A percentile compares a stretch with the other conserved stretches of the same genome.
Evolutionary conservation across 2,797 vertebrate species (phyloP).

Genomic region (Dendrocincla tyrannina): DNA sequence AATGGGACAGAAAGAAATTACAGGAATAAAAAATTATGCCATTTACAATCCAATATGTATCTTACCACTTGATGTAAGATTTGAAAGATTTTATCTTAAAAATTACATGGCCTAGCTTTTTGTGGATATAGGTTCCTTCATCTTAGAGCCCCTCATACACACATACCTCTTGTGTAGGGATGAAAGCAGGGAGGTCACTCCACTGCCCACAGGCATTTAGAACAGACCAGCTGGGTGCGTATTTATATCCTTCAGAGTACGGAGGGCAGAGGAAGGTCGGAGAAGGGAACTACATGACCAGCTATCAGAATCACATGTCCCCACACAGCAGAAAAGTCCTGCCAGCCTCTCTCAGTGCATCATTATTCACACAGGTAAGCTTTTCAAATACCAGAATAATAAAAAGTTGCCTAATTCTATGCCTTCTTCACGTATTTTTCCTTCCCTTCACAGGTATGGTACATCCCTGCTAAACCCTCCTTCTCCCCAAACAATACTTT

Average conservation of each 20-base stretch:
- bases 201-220: not conserved
- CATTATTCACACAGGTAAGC: not conserved
- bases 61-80: not conserved
- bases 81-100: not conserved
- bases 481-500: not conserved
- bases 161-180: not conserved
- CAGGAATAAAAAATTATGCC: not conserved
- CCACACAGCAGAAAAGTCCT: not conserved
- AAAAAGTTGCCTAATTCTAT: not conserved
- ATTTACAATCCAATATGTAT: not conserved
- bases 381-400: not conserved
- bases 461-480: not conserved
- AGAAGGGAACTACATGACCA: not conserved
- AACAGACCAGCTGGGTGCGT: not conserved
- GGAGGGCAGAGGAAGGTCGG: not conserved
- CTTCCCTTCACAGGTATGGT: not conserved
- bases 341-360: not conserved
- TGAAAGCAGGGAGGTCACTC: not conserved
- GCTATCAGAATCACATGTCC: fast-evolving
- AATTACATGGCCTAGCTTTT: not conserved
- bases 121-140: not conserved
- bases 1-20: not conserved
- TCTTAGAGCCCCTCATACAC: not conserved
- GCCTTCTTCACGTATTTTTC: not conserved
- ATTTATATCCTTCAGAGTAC: not conserved